Evolutionary conservation across 2,888 invertebrate genomes (phyloP).

Genomic region (Drosophila kanekoi): DNA sequence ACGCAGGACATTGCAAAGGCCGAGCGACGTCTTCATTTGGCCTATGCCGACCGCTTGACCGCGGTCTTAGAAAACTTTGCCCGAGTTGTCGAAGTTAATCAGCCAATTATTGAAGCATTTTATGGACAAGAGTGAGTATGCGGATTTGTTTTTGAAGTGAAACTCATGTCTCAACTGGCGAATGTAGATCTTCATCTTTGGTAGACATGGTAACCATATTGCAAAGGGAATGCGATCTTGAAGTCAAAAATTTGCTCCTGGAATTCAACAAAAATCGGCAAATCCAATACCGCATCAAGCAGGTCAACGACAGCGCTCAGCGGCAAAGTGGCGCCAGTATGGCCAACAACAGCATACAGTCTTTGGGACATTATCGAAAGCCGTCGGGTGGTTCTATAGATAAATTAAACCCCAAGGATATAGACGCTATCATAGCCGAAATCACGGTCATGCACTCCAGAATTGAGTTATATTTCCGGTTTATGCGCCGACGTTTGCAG

Average conservation of each 20-base stretch:
- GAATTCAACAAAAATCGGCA: constrained; percentile 91
- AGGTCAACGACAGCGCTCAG: constrained; percentile 87
- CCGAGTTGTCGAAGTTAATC: constrained; percentile 93
- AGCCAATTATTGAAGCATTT: constrained; percentile 94
- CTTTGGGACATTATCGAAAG: constrained; percentile 83
- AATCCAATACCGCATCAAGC: constrained; percentile 87
- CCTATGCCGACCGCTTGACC: constrained; percentile 94
- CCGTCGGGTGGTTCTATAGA: constrained; percentile 85
- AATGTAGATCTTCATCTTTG: constrained; percentile 87
- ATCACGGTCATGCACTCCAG: constrained; percentile 96
- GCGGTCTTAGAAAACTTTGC: constrained; percentile 94
- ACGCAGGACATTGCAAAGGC: constrained; percentile 88
- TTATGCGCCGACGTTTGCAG: constrained; percentile 91
- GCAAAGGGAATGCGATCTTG: constrained; percentile 92
- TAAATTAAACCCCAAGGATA: constrained; percentile 91
- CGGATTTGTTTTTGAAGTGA: too few relatives aligned
- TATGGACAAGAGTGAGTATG: constrained; percentile 87
- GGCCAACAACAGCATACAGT: constrained; percentile 55
- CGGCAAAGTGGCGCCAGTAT: constrained; percentile 80
- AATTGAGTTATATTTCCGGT: constrained; percentile 95
- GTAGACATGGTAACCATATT: constrained; percentile 90
- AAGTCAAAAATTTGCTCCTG: constrained; percentile 87
- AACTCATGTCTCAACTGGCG: background rate
- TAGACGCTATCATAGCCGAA: constrained; percentile 95
- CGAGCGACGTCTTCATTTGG: constrained; percentile 90